Base-by-base conservation (phyloP, 1,140 invertebrate species). In the Homarus americanus region DNA sequence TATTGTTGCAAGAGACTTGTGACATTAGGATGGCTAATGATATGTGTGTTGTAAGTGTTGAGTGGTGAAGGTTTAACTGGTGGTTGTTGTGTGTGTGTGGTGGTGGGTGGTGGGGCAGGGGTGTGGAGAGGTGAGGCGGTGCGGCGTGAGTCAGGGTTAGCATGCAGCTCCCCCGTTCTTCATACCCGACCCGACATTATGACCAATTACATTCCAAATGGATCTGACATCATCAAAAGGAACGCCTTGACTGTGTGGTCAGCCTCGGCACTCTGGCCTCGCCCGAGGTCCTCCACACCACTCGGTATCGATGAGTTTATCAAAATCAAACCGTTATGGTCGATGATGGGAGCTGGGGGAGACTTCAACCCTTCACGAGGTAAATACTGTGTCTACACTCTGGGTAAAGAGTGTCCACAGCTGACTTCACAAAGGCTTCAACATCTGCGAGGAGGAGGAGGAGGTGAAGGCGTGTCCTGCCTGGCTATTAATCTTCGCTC, bases 141-240 rank as follows among this genome's bases (percentile, higher is more conserved):
- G 28, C 28, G 83, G 69, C 41, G 38, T 44, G 66, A 85, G 32
- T 36, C 83, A 34, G 44, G 24, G 32, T 32, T 75, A 66, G 87
- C 87, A 90, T 90, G 87, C 49, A 34, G 66, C 66, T 41, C 63
- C 66, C 34, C 49, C 87, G 36, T 90, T 58, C 66, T 76, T 90
- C 87, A 83, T 82, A 36, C 79, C 28, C 80, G 34, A 53, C 78
- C 80, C 79, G 66, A 73, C 49, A 90, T 82, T 83, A 82, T 76
- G 79, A 83, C 66, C 87, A 83, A 90, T 90, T 90, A 82, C 87
- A 90, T 53, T 83, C 80, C 87, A 76, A 83, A 90, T 83, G 80
- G 72, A 82, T 89, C 87, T 83, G 87, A 90, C 79, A 90, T 90
- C 80, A 75, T 76, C 66, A 72, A 82, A 83, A 82, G 87, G 80